Conservation (phyloP, 2,113 vertebrate genomes). For the Eretmochelys imbricata region DNA sequence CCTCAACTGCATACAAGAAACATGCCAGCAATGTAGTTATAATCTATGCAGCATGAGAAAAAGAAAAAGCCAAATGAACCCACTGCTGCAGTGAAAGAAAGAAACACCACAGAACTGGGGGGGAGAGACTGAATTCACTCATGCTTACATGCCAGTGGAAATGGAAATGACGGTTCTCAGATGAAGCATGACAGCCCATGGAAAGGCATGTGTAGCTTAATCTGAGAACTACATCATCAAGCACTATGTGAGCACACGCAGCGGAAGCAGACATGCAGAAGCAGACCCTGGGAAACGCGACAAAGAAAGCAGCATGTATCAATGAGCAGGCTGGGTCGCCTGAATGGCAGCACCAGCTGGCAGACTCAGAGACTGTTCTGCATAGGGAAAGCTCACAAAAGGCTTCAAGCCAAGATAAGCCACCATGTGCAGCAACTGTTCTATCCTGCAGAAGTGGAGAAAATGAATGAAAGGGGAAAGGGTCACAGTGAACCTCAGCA, state of each 20-base stretch:
- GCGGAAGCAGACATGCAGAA: neutral
- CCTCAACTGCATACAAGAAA: fast-evolving
- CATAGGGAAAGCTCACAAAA: neutral
- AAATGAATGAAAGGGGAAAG: neutral
- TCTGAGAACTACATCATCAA: neutral
- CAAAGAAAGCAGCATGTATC: neutral
- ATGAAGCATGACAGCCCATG: neutral
- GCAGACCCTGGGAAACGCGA: neutral
- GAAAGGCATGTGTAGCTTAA: neutral
- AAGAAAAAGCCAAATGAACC: neutral
- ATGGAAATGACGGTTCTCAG: neutral
- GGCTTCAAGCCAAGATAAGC: neutral
- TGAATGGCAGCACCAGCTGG: neutral
- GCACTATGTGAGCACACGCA: neutral
- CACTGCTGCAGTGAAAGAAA: neutral
- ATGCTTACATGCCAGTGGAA: neutral
- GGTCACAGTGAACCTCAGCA: neutral
- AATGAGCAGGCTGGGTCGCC: neutral
- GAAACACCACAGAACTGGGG: neutral
- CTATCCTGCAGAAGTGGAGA: neutral
- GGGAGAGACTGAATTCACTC: neutral
- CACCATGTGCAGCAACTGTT: neutral
- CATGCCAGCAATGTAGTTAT: fast-evolving
- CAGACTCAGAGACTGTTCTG: neutral
- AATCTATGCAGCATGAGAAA: neutral